Conservation (phyloP, 35 echinoderm and acorn worm species). For the Lytechinus variegatus region DNA sequence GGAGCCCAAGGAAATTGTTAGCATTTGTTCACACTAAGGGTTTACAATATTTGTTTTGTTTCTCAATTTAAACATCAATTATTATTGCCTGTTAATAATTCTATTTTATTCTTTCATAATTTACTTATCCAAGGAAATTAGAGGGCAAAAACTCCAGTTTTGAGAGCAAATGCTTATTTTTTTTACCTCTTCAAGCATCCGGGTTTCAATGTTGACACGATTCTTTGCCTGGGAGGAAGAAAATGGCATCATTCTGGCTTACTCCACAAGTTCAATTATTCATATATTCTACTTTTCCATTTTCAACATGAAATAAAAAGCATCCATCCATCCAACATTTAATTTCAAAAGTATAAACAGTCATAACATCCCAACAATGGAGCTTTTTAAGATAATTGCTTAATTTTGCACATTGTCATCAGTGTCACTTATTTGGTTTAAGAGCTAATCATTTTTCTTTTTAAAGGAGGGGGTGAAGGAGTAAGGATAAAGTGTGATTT, state of each 20-base stretch:
- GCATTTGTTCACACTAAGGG: neutral
- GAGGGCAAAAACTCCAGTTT: neutral
- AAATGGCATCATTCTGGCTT: neutral
- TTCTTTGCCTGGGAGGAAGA: slow-evolving; percentile 25
- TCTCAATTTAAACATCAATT: neutral
- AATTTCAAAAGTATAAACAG: too few species aligned
- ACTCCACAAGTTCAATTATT: neutral
- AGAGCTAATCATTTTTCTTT: too few species aligned
- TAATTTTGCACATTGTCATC: too few species aligned
- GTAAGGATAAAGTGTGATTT: neutral
- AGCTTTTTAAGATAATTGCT: neutral
- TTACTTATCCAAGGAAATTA: neutral
- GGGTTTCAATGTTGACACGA: slow-evolving; percentile 5
- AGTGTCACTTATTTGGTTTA: too few species aligned
- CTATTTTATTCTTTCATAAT: neutral
- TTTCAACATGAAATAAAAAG: too few species aligned
- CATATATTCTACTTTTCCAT: too few species aligned
- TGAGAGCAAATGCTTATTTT: neutral
- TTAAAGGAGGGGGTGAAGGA: too few species aligned
- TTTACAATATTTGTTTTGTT: neutral
- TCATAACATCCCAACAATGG: neutral
- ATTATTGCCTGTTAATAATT: neutral
- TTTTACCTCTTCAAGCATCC: slow-evolving; percentile 19
- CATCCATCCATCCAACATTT: too few species aligned
- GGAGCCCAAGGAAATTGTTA: neutral